Evolutionary conservation across 2,888 invertebrate species (phyloP).

Genomic region (Pantelozetes paolii): DNA sequence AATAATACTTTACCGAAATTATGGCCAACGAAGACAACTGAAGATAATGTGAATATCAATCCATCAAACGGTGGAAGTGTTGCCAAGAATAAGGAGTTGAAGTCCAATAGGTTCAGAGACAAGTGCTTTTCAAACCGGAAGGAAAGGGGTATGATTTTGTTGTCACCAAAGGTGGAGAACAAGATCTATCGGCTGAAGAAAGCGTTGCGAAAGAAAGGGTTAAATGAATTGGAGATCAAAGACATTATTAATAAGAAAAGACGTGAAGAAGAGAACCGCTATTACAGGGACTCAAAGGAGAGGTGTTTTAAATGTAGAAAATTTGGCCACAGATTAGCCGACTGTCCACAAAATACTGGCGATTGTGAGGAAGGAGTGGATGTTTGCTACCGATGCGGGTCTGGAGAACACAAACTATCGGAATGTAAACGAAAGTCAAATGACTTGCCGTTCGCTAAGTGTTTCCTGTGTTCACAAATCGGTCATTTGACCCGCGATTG

Average conservation of each 20-base stretch:
- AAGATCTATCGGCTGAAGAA: slow-evolving; percentile 46
- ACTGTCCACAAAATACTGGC: slow-evolving; percentile 65
- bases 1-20: not conserved
- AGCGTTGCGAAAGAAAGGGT: slow-evolving; percentile 43
- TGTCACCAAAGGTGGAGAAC: slow-evolving; percentile 46
- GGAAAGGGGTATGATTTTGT: slow-evolving; percentile 43
- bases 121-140: slow-evolving; percentile 39
- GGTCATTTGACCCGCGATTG: slow-evolving; percentile 84
- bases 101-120: slow-evolving; percentile 36
- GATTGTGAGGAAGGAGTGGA: slow-evolving; percentile 43
- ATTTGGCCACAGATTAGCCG: slow-evolving; percentile 72
- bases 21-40: not conserved
- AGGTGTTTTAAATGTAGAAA: slow-evolving; percentile 72
- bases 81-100: slow-evolving; percentile 24
- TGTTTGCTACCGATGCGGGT: slow-evolving; percentile 47
- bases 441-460: slow-evolving; percentile 74
- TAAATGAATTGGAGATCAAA: slow-evolving; percentile 43
- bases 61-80: slow-evolving; percentile 11
- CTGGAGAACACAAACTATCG: slow-evolving; percentile 50
- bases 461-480: slow-evolving; percentile 80
- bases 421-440: slow-evolving; percentile 50
- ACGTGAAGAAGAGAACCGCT: slow-evolving; percentile 44
- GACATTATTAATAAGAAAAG: slow-evolving; percentile 45
- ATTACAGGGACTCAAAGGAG: slow-evolving; percentile 38
- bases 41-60: not conserved